phyloP scores from a whole-genome alignment of 2,797 vertebrate genomes.

The Protosalanx chinensis region DNA sequence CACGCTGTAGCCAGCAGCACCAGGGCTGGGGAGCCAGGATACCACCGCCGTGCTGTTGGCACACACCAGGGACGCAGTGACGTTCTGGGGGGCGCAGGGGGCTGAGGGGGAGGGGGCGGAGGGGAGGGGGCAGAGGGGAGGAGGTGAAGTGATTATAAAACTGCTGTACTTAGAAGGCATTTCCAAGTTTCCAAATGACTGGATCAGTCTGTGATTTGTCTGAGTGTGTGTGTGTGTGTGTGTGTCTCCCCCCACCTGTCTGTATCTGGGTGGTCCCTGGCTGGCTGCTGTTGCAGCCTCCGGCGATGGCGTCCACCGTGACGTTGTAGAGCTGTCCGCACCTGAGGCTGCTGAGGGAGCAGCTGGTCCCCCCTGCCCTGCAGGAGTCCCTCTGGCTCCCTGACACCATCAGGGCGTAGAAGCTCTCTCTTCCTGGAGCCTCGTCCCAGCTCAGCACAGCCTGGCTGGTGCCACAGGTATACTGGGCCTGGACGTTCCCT shows the following conservation, averaged over 20 bases:
- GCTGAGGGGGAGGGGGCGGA: constrained; percentile 51
- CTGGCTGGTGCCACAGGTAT: constrained; percentile 57
- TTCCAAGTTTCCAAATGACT: background rate
- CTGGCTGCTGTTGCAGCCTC: constrained; percentile 69
- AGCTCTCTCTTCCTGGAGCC: constrained; percentile 56
- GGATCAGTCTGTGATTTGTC: background rate
- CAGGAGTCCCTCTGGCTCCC: constrained; percentile 46
- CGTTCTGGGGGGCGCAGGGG: constrained; percentile 68
- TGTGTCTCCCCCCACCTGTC: constrained; percentile 56
- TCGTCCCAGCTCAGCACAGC: constrained; percentile 68
- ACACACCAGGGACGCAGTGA: constrained; percentile 66
- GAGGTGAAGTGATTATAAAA: background rate
- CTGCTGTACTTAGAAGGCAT: too few relatives aligned
- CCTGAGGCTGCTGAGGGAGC: constrained; percentile 53
- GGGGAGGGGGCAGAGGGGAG: background rate
- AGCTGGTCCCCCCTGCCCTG: constrained; percentile 53
- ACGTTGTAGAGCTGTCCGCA: constrained; percentile 67
- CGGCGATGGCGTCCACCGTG: constrained; percentile 55
- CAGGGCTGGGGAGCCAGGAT: constrained; percentile 63
- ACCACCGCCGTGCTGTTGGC: constrained; percentile 64
- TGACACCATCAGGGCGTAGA: constrained; percentile 38
- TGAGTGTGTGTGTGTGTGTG: background rate
- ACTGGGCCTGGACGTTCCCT: constrained; percentile 44
- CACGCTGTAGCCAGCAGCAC: constrained; percentile 60
- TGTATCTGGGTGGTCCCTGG: constrained; percentile 47